Conservation (phyloP, 2,113 vertebrate genomes). For the Apus apus region DNA sequence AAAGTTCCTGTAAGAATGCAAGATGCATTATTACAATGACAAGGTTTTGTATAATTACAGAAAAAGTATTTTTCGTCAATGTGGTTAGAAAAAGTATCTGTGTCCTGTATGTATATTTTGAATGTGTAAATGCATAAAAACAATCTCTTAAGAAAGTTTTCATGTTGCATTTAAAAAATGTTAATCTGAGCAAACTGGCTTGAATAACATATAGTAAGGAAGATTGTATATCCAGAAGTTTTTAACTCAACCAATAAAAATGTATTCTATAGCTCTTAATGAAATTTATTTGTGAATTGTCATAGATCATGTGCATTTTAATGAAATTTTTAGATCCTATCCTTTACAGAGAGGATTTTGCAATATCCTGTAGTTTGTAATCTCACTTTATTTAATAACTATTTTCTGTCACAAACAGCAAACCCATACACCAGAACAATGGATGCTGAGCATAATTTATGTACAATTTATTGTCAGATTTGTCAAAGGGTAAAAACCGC, state of each 20-base stretch:
- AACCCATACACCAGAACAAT: not conserved
- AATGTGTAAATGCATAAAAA: not conserved
- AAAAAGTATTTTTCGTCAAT: not conserved
- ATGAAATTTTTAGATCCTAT: not conserved
- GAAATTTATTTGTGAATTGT: not conserved
- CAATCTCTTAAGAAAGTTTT: not conserved
- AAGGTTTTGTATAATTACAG: not conserved
- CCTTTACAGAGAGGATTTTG: not conserved
- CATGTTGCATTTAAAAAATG: not conserved
- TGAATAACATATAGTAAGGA: not conserved
- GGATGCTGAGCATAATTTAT: not conserved
- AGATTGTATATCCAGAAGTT: not conserved
- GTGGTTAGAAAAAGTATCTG: not conserved
- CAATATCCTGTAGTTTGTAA: not conserved
- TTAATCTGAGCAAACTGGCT: not conserved
- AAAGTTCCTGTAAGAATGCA: slow-evolving; percentile 81
- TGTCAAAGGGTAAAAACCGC: not conserved
- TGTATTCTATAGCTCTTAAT: not conserved
- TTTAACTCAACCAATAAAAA: not conserved
- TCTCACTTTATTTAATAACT: not conserved
- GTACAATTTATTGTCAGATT: not conserved
- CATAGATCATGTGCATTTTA: not conserved
- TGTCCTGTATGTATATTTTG: not conserved
- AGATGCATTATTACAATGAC: not conserved
- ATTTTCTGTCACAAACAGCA: not conserved